Evolutionary conservation across 2,797 vertebrate genomes (phyloP).

Genomic region (Aeoliscus strigatus): DNA sequence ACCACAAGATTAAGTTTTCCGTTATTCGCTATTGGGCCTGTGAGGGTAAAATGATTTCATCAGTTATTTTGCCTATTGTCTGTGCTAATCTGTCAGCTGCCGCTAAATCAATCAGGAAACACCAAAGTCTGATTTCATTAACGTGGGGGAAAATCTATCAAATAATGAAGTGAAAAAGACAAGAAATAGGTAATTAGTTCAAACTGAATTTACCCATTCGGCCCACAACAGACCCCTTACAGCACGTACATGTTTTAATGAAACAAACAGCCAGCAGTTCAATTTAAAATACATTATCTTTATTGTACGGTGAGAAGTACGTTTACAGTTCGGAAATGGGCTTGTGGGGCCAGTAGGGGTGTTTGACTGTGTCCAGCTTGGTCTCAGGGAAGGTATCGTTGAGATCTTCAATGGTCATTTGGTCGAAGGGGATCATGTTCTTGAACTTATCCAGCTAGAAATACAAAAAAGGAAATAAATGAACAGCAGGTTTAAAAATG

Average conservation of each 20-base stretch:
- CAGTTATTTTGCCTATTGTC: neutral
- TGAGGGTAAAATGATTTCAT: neutral
- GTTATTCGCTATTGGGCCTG: too few relatives aligned
- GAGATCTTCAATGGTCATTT: slow-evolving; percentile 85
- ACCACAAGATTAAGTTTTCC: too few relatives aligned
- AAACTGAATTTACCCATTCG: too few relatives aligned
- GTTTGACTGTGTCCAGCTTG: slow-evolving; percentile 84
- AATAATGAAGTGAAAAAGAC: too few relatives aligned
- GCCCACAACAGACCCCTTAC: too few relatives aligned
- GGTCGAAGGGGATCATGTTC: slow-evolving; percentile 87
- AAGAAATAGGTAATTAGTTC: too few relatives aligned
- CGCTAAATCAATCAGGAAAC: slow-evolving; percentile 1
- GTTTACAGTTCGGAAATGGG: slow-evolving; percentile 84
- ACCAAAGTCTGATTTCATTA: neutral
- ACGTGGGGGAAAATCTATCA: too few relatives aligned
- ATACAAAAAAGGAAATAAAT: neutral
- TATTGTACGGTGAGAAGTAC: slow-evolving; percentile 49
- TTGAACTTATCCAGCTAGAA: slow-evolving; percentile 56
- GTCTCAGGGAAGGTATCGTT: slow-evolving; percentile 83
- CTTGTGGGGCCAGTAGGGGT: slow-evolving; percentile 91
- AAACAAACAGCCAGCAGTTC: slow-evolving; percentile 15
- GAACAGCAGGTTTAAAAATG: neutral
- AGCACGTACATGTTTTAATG: neutral
- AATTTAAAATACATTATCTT: slow-evolving; percentile 63
- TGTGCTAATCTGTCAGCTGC: too few relatives aligned